Conservation (phyloP, 2,113 vertebrate genomes). For the Xerus inauris region DNA sequence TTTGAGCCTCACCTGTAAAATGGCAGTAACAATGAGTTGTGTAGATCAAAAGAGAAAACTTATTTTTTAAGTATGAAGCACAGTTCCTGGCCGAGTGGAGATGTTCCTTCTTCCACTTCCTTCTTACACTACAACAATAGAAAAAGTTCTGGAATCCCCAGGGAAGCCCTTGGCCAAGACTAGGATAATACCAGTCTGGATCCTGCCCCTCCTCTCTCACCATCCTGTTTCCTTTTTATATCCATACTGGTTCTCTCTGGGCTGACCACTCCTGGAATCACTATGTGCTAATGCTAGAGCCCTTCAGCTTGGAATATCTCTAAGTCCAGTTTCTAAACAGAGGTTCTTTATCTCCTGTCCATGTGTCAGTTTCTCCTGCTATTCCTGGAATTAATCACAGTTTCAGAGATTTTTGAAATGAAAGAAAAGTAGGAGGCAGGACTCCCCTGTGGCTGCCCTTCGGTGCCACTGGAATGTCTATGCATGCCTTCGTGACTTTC, state of each 20-base stretch:
- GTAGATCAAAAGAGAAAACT: neutral
- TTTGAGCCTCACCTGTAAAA: neutral
- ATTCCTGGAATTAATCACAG: neutral
- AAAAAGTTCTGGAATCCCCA: neutral
- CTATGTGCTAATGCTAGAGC: neutral
- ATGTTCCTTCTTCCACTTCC: neutral
- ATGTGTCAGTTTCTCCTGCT: neutral
- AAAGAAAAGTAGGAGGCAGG: neutral
- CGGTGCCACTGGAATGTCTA: conserved; percentile 40
- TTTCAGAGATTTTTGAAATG: conserved; percentile 17
- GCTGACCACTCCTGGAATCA: neutral
- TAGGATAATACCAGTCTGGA: neutral
- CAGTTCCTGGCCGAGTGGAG: neutral
- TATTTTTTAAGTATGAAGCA: neutral
- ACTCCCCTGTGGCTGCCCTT: neutral
- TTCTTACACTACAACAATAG: neutral
- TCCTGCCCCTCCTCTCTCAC: neutral
- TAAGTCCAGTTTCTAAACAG: neutral
- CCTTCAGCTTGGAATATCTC: neutral
- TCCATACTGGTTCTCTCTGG: neutral
- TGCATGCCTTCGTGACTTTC: neutral
- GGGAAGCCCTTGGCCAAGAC: neutral
- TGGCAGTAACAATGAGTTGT: neutral
- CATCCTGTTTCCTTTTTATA: neutral
- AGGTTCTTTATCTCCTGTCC: conserved; percentile 6